These are phyloP conservation scores for Virgularia gustaviana DNA, from an alignment of 92 coral and sea anemone genomes.

Conservation along the genomic window DNA sequence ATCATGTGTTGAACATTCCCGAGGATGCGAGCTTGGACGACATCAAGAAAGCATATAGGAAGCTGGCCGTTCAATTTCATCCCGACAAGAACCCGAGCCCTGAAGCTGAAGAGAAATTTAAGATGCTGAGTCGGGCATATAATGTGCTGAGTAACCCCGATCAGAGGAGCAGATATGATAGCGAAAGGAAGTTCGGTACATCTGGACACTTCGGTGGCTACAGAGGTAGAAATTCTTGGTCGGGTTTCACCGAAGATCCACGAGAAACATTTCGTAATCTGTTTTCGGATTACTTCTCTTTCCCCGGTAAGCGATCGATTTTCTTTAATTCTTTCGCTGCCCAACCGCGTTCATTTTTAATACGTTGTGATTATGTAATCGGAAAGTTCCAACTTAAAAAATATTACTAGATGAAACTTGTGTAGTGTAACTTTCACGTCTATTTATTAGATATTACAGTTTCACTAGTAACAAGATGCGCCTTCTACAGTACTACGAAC, in stretches of 20 bases:
- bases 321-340: too few relatives aligned
- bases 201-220: background rate
- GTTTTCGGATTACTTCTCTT: background rate
- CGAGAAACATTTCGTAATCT: background rate
- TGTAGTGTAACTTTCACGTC: too few relatives aligned
- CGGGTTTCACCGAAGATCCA: constrained; percentile 4
- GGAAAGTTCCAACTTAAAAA: too few relatives aligned
- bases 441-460: too few relatives aligned
- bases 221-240: background rate
- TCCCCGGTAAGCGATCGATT: too few relatives aligned
- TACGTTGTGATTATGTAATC: too few relatives aligned
- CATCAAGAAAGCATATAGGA: constrained; percentile 23
- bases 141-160: constrained; percentile 20
- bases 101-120: constrained; percentile 21
- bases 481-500: too few relatives aligned
- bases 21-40: constrained; percentile 19
- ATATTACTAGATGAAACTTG: too few relatives aligned
- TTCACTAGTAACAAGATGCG: too few relatives aligned
- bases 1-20: constrained; percentile 17
- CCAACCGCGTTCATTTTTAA: too few relatives aligned
- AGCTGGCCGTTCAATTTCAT: constrained; percentile 23
- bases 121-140: constrained; percentile 17
- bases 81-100: constrained; percentile 19
- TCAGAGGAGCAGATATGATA: constrained; percentile 1
- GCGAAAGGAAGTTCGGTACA: background rate